Conservation (phyloP, 2,113 vertebrate species). For the Elanus axillaris region DNA sequence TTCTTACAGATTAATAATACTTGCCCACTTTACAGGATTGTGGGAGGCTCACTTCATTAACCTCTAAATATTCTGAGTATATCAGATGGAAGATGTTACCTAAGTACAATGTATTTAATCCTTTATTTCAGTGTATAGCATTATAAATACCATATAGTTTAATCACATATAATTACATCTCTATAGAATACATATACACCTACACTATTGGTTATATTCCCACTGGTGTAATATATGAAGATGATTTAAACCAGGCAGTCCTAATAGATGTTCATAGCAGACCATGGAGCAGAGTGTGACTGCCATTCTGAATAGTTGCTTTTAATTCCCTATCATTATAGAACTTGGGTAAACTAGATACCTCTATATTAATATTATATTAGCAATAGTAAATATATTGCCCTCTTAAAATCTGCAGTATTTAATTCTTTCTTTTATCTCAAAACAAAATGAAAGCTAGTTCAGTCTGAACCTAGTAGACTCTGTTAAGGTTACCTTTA, state of each 20-base stretch:
- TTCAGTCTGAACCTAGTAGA: constrained; percentile 7
- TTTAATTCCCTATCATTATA: constrained; percentile 32
- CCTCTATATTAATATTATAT: neutral
- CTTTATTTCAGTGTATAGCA: neutral
- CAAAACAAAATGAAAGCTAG: constrained; percentile 29
- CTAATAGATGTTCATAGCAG: constrained; percentile 23
- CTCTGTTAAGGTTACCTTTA: neutral
- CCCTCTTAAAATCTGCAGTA: constrained; percentile 13
- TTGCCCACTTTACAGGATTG: neutral
- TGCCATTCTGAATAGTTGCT: constrained; percentile 34
- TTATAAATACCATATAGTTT: neutral
- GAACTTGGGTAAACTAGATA: constrained; percentile 32
- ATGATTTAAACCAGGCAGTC: constrained; percentile 39
- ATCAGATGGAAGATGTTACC: neutral
- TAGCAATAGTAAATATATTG: neutral
- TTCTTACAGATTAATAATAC: neutral
- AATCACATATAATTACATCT: neutral
- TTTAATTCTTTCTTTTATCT: constrained; percentile 36
- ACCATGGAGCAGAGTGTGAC: constrained; percentile 6
- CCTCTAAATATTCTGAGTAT: neutral
- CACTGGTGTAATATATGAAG: neutral
- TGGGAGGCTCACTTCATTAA: neutral
- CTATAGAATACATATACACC: neutral
- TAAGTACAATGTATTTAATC: neutral
- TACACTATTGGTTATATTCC: neutral